Base-by-base conservation (phyloP, 1,140 invertebrate species). In the Sycobia sp. region DNA sequence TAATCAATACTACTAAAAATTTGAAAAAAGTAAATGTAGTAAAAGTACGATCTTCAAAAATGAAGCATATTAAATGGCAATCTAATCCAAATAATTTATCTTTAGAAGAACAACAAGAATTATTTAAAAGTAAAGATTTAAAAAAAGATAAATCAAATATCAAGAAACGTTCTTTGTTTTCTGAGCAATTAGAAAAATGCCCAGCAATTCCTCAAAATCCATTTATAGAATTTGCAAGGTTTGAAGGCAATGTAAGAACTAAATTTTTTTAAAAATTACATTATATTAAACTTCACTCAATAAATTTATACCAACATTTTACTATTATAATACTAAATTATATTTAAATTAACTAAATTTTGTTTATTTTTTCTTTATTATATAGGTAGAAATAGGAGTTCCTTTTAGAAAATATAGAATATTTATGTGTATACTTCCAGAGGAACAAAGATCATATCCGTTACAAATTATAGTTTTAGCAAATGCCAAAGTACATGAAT, bases 11-110 rank as follows among this genome's bases (percentile, higher is more conserved):
- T 39, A 92, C 93, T 23, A 90, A 93, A 69, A 85, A 93, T 71
- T 77, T 97, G 44, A 94, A 97, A 71, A 93, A 93, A 79, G 86
- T 97, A 81, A 92, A 95, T 71, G 88, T 89, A 71, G 92, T 95
- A 61, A 88, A 90, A 70, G 90, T 92, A 74, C 88, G 89, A 75
- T 87, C 89, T 64, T 86, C 89, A n/a, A 90, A 89, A 83, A 88
- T 89, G 3, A 91, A 89, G 76, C 86, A 89, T 64, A 81, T 93
- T 29, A 92, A 92, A 78, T 92, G 91, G 88, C 89, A 92, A 68
- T 80, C 84, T 34, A 82, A 84, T 69, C 74, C 81, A n/a, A 69
- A 69, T 53, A 69, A 67, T 50, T 69, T 86, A 57, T 78, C 81
- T 69, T 77, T 82, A 41, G 84, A 87, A 60, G 88, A 93, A 62